These are phyloP conservation scores for Bombus impatiens DNA, from an alignment of 1,140 invertebrate species.

Conservation along the genomic window DNA sequence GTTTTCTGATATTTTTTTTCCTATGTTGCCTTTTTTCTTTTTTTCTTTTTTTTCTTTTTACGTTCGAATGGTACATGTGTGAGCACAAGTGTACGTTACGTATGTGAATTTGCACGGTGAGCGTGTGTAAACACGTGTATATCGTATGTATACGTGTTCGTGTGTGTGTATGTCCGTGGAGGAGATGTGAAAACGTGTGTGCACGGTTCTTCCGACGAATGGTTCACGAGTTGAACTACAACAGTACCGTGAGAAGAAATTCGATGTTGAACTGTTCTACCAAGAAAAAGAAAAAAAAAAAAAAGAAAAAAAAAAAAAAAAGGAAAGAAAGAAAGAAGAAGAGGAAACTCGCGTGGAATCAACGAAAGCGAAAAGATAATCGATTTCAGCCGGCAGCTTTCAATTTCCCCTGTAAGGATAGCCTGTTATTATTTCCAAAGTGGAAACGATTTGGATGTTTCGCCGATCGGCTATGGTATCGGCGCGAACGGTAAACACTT, in stretches of 20 bases:
- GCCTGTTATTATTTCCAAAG: slow-evolving; percentile 10
- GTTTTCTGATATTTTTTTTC: slow-evolving; percentile 30
- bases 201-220: slow-evolving; percentile 39
- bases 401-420: slow-evolving; percentile 10
- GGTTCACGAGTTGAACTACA: slow-evolving; percentile 20
- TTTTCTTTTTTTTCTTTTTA: background rate
- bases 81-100: slow-evolving; percentile 6
- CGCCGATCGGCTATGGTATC: background rate
- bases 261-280: background rate
- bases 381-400: slow-evolving; percentile 23
- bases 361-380: slow-evolving; percentile 3
- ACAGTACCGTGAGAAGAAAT: slow-evolving; percentile 12
- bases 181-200: background rate
- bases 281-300: background rate
- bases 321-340: too few species aligned
- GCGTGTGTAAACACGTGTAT: background rate
- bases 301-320: background rate
- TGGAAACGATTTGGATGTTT: slow-evolving; percentile 18
- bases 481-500: background rate
- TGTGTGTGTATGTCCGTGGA: background rate
- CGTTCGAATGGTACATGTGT: background rate
- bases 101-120: background rate
- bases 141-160: background rate
- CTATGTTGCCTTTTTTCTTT: slow-evolving; percentile 1
- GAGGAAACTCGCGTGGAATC: background rate